phyloP scores from a whole-genome alignment of 2,888 invertebrate genomes.

The Mythimna ferrago region DNA sequence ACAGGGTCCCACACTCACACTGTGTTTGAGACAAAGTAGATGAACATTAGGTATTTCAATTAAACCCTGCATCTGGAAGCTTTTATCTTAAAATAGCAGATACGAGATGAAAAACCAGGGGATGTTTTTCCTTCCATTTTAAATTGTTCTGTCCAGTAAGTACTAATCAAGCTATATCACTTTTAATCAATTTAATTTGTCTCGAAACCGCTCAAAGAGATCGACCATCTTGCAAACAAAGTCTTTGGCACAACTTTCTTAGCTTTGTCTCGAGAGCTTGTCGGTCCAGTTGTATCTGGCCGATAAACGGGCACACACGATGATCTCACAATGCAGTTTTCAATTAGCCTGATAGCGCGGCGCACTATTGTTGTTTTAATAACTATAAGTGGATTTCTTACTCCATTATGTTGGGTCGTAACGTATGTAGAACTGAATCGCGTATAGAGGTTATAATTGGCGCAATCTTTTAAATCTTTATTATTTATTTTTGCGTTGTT shows the following conservation, averaged over 20 bases:
- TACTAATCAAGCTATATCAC: conserved; percentile 39
- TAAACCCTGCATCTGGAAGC: neutral
- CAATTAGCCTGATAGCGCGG: conserved; percentile 82
- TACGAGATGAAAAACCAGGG: too few species aligned
- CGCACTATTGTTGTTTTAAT: conserved; percentile 84
- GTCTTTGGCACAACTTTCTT: conserved; percentile 50
- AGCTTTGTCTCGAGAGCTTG: conserved; percentile 51
- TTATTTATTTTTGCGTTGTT: neutral
- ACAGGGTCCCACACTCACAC: too few species aligned
- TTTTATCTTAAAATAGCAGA: neutral
- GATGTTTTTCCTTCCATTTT: neutral
- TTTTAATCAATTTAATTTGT: conserved; percentile 36
- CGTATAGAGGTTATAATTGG: conserved; percentile 1
- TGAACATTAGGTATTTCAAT: neutral
- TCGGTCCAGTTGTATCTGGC: conserved; percentile 47
- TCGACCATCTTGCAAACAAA: conserved; percentile 36
- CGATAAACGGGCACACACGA: conserved; percentile 61
- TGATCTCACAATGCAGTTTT: conserved; percentile 79
- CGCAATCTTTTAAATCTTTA: neutral
- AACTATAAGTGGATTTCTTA: conserved; percentile 83
- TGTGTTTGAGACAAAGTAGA: too few species aligned
- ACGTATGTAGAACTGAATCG: conserved; percentile 13
- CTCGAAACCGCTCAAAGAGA: conserved; percentile 38
- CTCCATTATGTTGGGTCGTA: conserved; percentile 67
- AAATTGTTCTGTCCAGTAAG: neutral